Evolutionary conservation across 2,888 invertebrate species (phyloP).

Genomic region (Pecten maximus): DNA sequence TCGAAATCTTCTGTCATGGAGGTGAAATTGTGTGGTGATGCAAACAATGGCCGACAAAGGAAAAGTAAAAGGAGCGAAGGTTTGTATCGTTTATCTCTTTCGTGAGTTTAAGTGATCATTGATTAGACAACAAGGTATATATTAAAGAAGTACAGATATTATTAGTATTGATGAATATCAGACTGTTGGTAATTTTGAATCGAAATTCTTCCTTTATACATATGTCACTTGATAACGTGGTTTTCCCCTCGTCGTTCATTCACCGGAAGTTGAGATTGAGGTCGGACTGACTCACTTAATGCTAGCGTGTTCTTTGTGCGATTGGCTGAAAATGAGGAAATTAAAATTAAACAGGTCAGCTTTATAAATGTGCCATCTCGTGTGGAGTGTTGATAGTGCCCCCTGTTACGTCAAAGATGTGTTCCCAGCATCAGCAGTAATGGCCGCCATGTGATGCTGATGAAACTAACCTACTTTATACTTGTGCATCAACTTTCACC

Average conservation of each 20-base stretch:
- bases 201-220: neutral
- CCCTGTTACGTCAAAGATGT: neutral
- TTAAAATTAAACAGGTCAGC: slow-evolving; percentile 19
- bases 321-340: slow-evolving; percentile 59
- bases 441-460: slow-evolving; percentile 11
- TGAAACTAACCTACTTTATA: neutral
- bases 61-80: slow-evolving; percentile 17
- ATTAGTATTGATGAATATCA: neutral
- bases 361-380: neutral
- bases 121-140: neutral
- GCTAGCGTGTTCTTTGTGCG: slow-evolving; percentile 76
- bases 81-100: neutral
- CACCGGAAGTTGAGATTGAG: slow-evolving; percentile 56
- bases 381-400: neutral
- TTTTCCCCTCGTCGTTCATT: neutral
- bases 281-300: slow-evolving; percentile 60
- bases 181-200: neutral
- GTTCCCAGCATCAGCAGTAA: neutral
- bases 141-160: neutral
- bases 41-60: slow-evolving; percentile 32
- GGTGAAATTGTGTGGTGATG: neutral
- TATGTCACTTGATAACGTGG: neutral
- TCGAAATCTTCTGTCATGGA: neutral
- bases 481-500: neutral
- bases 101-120: neutral